These are phyloP conservation scores for mouse (Mus musculus) DNA, from an alignment of 2,113 vertebrate genomes.

Conservation along the genomic window GRCm39 chr4:119922001-119922500, in stretches of 20 bases:
- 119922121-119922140: slow-evolving; percentile 25
- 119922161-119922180: slow-evolving; percentile 31
- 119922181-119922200: slow-evolving; percentile 79
- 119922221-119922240: slow-evolving; percentile 79
- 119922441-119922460: background rate
- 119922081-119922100: slow-evolving; percentile 28
- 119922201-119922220: slow-evolving; percentile 76
- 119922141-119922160: slow-evolving; percentile 16
- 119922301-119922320: background rate
- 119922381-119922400: background rate
- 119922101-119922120: slow-evolving; percentile 53
- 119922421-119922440: background rate
- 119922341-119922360: background rate
- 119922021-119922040: slow-evolving; percentile 38
- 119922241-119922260: slow-evolving; percentile 83
- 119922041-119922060: background rate
- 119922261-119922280: slow-evolving; percentile 19
- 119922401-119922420: background rate
- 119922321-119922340: background rate
- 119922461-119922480: background rate
- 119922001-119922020: background rate
- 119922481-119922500: background rate
- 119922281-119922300: background rate
- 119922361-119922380: background rate
- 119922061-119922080: slow-evolving; percentile 56